Evolutionary conservation across 2,888 invertebrate genomes (phyloP).

Genomic region (Caradrina clavipalpis): DNA sequence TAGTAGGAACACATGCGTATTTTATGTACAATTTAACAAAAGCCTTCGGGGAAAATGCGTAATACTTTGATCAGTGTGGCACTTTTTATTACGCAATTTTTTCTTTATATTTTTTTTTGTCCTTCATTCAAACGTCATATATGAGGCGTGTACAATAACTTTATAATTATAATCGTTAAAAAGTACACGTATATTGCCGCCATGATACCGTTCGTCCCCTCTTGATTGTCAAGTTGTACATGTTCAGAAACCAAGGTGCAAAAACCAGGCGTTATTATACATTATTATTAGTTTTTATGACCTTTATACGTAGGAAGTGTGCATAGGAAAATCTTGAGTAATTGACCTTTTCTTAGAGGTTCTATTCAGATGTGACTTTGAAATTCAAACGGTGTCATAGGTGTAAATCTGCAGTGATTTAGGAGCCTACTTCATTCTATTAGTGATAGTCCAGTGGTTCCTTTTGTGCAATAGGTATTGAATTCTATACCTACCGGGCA

Average conservation of each 20-base stretch:
- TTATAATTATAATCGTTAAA: slow-evolving; percentile 35
- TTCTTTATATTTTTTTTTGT: background rate
- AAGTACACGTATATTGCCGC: background rate
- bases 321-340: background rate
- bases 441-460: no score
- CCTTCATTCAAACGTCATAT: background rate
- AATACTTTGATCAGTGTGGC: background rate
- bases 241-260: slow-evolving; percentile 17
- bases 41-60: background rate
- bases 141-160: slow-evolving; percentile 22
- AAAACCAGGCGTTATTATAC: background rate
- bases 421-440: no score
- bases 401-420: no score
- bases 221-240: slow-evolving; percentile 1
- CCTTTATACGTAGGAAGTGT: background rate
- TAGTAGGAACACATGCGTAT: background rate
- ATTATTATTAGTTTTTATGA: background rate
- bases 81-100: background rate
- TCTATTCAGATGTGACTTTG: slow-evolving; percentile 2
- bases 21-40: background rate
- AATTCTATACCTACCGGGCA: no score
- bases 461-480: no score
- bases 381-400: no score
- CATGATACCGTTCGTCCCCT: slow-evolving; percentile 6
- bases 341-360: background rate